Evolutionary conservation across 1,140 invertebrate genomes (phyloP), one percentile per base, ranked within the genome.

Genomic region (Nasonia vitripennis): DNA sequence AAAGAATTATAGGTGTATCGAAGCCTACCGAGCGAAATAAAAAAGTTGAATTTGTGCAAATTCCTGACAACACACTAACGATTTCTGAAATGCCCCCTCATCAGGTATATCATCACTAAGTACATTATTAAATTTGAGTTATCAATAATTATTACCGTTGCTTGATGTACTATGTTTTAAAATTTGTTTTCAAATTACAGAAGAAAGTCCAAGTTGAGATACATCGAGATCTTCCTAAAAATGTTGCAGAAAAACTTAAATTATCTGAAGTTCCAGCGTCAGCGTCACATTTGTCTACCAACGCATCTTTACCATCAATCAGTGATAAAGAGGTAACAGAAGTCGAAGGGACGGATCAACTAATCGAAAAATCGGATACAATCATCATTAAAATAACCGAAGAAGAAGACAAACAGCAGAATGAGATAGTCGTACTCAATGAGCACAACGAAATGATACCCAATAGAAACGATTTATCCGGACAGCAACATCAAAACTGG

Each of bases 401-500:
- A 27, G 84, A 86, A 0, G 34, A 78, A 12, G 74, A 78, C 5
- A 81, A 85, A 68, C 37, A 62, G n/a, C 48, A 34, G 17, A 34
- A 20, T 14, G 27, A 73, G 14, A 41, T 51, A 7, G 77, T 71
- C n/a, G 17, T 20, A 5, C 34, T 17, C 14, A 67, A n/a, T 11
- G 70, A 85, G 20, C 78, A 85, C 6, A 1, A 10, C 6, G 83
- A 74, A 20, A 20, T 88, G 5, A 83, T 87, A 75, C 87, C 88
- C 82, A 55, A 74, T 14, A 87, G 87, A 2, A 86, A 85, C 27
- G 41, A 83, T 31, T 4, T 55, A 34, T 4, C 68, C 27, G 5
- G 23, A 2, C 79, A 88, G 41, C 89, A 88, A 70, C 87, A 90
- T 51, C 88, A 92, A 81, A 92, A 93, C 78, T 93, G 93, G 93